These are phyloP conservation scores for Stictonetta naevosa DNA, from an alignment of 2,113 vertebrate genomes.

Conservation along the genomic window DNA sequence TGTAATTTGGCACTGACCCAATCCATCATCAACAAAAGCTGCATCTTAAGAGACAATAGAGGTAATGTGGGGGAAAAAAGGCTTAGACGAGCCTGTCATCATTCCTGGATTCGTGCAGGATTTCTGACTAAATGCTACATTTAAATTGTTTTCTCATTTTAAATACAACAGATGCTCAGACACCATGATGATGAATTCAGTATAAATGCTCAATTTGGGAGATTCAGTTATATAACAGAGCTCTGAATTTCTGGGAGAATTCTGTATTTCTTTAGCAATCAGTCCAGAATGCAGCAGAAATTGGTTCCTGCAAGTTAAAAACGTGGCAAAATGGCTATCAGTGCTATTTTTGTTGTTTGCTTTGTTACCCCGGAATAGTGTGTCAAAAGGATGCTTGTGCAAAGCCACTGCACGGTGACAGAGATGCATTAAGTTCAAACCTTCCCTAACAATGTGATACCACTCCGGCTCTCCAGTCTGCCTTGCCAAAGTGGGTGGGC, in stretches of 20 bases:
- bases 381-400: not conserved
- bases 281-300: not conserved
- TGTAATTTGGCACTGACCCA: constrained; percentile 21
- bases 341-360: not conserved
- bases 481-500: not conserved
- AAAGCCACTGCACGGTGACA: not conserved
- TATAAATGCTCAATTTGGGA: not conserved
- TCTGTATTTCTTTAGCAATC: not conserved
- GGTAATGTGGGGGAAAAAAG: not conserved
- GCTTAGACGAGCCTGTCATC: not conserved
- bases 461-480: not conserved
- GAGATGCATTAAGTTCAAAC: not conserved
- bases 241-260: not conserved
- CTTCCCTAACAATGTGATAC: not conserved
- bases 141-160: constrained; percentile 33
- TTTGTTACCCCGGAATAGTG: not conserved
- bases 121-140: constrained; percentile 36
- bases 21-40: not conserved
- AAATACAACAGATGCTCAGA: constrained; percentile 50
- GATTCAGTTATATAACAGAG: not conserved
- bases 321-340: not conserved
- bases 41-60: not conserved
- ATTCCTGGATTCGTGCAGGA: not conserved
- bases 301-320: not conserved
- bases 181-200: not conserved